Conservation (phyloP, 2,797 vertebrate genomes). For the Labroides dimidiatus region DNA sequence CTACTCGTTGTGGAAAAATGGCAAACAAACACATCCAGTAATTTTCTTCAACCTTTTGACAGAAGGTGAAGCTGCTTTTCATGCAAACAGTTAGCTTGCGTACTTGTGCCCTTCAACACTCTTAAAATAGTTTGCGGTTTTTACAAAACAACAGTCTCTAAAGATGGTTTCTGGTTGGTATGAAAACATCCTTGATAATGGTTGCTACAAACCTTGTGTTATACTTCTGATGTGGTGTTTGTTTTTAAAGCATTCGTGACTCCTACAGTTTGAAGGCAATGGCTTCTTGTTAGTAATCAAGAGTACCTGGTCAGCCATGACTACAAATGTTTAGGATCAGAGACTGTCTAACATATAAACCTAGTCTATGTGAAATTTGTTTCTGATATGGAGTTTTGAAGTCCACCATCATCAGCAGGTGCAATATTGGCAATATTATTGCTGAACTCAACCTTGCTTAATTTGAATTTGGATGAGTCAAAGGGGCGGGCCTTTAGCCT, state of each 20-base stretch:
- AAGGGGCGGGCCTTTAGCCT: too few relatives aligned
- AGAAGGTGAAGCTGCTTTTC: slow-evolving; percentile 16
- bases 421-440: too few relatives aligned
- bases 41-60: slow-evolving; percentile 25
- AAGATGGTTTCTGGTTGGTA: slow-evolving; percentile 12
- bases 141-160: slow-evolving; percentile 4
- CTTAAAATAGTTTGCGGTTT: slow-evolving; percentile 1
- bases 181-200: background rate
- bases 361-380: too few relatives aligned
- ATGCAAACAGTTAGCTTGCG: background rate
- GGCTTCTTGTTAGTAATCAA: too few relatives aligned
- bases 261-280: background rate
- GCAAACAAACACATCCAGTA: background rate
- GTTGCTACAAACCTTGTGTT: background rate
- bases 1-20: slow-evolving; percentile 1
- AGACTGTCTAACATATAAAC: too few relatives aligned
- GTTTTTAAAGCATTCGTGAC: background rate
- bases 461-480: too few relatives aligned
- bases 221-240: background rate
- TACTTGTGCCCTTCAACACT: background rate
- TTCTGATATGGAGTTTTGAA: too few relatives aligned
- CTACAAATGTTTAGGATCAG: too few relatives aligned
- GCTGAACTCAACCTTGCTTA: too few relatives aligned
- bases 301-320: too few relatives aligned
- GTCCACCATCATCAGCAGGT: too few relatives aligned